Evolutionary conservation across 1,140 invertebrate genomes (phyloP), one percentile per base, ranked within the genome.

Genomic region (Armadillidium nasatum): DNA sequence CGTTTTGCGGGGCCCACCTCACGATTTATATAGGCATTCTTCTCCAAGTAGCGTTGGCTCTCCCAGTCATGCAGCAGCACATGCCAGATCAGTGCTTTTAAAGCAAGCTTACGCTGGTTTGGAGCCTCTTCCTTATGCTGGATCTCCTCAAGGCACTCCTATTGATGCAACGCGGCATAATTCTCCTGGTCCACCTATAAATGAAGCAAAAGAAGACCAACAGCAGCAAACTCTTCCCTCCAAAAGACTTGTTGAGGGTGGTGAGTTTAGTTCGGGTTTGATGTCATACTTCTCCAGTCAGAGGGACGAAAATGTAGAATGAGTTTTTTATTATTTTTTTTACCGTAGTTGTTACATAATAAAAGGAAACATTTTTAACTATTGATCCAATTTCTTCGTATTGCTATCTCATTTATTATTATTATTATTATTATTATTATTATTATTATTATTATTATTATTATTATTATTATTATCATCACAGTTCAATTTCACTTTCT

Each of bases 231-330:
- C 7, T n/a, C 7, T 15, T 7, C 75, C 69, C 43, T 54, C 43
- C 11, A 70, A 71, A 9, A 67, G 46, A 13, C 10, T 19, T 66
- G 69, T 43, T 23, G 80, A 77, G 22, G 75, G 78, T 44, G 76
- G 78, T 50, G 80, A 79, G 60, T 81, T 80, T 50, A 81, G 78
- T 74, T 78, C 91, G n/a, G 92, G 92, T 15, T 86, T 93, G 76
- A 92, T 93, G n/a, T 93, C 92, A 76, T 94, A 94, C 84, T 93
- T 93, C 85, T 93, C 92, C 76, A 93, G 91, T 85, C 92, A 93
- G 84, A 87, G 89, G 77, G 91, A 92, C 83, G 91, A 93, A 84
- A 90, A 92, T 83, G 86, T 89, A 68, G 88, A 88, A 70, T 81
- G 73, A 81, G 11, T 60, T 60, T 60, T 60, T 33, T 33, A 33